phyloP scores from a whole-genome alignment of 2,797 vertebrate genomes.

The Hippocampus kuda region DNA sequence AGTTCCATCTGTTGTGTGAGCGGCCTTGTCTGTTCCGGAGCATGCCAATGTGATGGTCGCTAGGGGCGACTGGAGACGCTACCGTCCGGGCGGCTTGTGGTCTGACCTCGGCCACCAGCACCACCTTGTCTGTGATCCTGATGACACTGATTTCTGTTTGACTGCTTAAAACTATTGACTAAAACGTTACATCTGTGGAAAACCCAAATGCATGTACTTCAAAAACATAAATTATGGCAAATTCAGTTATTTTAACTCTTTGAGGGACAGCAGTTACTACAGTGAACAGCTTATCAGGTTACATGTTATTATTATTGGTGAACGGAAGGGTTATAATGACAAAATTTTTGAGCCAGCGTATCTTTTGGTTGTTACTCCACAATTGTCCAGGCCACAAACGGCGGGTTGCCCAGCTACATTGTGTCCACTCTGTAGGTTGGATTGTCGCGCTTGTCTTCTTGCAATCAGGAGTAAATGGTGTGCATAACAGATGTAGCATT shows the following conservation, averaged over 20 bases:
- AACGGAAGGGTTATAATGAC: no score
- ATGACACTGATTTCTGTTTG: slow-evolving; percentile 39
- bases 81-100: slow-evolving; percentile 56
- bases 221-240: slow-evolving; percentile 20
- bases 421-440: slow-evolving; percentile 41
- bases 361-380: not conserved
- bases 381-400: slow-evolving; percentile 1
- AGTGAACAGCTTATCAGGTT: no score
- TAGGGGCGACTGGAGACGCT: slow-evolving; percentile 63
- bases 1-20: slow-evolving; percentile 80
- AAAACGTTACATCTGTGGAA: slow-evolving; percentile 38
- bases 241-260: slow-evolving; percentile 8
- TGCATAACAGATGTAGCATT: slow-evolving; percentile 69
- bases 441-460: slow-evolving; percentile 49
- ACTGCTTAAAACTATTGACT: slow-evolving; percentile 59
- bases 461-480: slow-evolving; percentile 52
- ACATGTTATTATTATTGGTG: no score
- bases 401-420: slow-evolving; percentile 12
- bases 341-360: no score
- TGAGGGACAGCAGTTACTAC: no score
- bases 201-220: slow-evolving; percentile 18
- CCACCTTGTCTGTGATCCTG: slow-evolving; percentile 45
- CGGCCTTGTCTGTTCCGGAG: slow-evolving; percentile 68
- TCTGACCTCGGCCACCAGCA: slow-evolving; percentile 56
- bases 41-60: slow-evolving; percentile 72